Base-by-base conservation (phyloP, 2,888 invertebrate species). In the Falcaria lacertinaria region DNA sequence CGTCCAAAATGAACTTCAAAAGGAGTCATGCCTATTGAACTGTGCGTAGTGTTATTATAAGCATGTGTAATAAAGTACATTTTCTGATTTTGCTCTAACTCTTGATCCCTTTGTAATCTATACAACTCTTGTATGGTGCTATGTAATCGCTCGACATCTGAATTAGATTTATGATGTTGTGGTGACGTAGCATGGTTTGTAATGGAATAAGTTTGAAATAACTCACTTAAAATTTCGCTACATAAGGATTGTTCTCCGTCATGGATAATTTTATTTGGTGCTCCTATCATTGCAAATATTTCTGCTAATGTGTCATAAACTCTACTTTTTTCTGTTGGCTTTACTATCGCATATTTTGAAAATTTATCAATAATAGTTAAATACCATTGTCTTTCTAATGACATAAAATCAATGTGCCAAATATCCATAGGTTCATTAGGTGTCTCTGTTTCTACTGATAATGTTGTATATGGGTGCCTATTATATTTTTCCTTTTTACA, bases 331-430 rank as follows among this genome's bases (percentile, higher is more conserved):
- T 52, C 50, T 14, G 33, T 36, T 16, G 48, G 41, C 41, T 48
- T 50, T 15, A 48, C 13, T 15, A 49, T 44, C 1, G 43, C 42
- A 33, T 50, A 54, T 47, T 54, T 50, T 4, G 50, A 54, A 38
- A 54, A 50, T 45, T 49, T 54, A 42, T 51, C 54, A 33, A 51
- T 52, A 7, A 51, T 47, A 0, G 50, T 50, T 33, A 52, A 22
- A 38, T 50, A 52, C 52, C 52, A 52, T 34, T 52, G 45, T 42
- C 41, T 34, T 45, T 52, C 48, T 44, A 52, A 33, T 2, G 44
- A 52, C 43, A 45, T 44, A 22, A 48, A 48, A 35, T 47, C 48
- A 14, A 34, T 42, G 13, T 42, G 36, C 45, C 45, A 45, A 32
- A 43, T 43, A 13, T 43, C 1, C 0, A 19, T 19, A 19, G 19